A percentile compares a stretch with the other conserved stretches of the same genome.
These are phyloP conservation scores for Papilio dardanus DNA, from an alignment of 1,140 invertebrate genomes.

Conservation along the genomic window DNA sequence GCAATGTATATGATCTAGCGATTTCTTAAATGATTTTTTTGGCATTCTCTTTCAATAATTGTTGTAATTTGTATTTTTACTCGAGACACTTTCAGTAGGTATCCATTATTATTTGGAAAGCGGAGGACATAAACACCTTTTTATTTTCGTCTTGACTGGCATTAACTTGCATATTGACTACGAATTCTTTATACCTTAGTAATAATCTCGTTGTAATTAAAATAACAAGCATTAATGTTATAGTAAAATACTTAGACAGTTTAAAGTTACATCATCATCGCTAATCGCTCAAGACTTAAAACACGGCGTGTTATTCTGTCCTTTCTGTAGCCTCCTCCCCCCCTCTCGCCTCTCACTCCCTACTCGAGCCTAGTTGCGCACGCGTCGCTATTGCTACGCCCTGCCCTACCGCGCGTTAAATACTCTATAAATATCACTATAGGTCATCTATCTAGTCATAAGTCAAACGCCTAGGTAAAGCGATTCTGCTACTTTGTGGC, in stretches of 20 bases:
- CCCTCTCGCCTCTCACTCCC: slow-evolving; percentile 37
- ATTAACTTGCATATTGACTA: background rate
- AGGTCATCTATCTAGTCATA: slow-evolving; percentile 56
- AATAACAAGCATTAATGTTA: background rate
- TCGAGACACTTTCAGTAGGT: no score
- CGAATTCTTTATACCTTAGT: background rate
- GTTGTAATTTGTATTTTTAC: no score
- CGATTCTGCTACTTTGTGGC: slow-evolving; percentile 37
- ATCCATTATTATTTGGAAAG: no score
- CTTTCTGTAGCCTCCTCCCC: slow-evolving; percentile 47
- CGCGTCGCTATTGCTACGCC: slow-evolving; percentile 57
- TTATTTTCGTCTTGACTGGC: no score
- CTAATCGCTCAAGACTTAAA: slow-evolving; percentile 35
- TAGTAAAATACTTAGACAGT: background rate
- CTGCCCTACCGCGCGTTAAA: slow-evolving; percentile 59
- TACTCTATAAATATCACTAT: slow-evolving; percentile 53
- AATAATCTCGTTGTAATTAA: background rate
- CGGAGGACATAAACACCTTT: no score
- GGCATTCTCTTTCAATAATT: background rate
- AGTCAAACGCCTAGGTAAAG: slow-evolving; percentile 33
- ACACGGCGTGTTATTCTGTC: slow-evolving; percentile 48
- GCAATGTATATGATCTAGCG: slow-evolving; percentile 44
- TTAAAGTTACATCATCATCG: background rate
- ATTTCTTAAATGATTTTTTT: background rate
- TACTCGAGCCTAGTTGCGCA: slow-evolving; percentile 55